These are phyloP conservation scores for Lepus timidus DNA, from an alignment of 2,113 vertebrate species.

Conservation along the genomic window DNA sequence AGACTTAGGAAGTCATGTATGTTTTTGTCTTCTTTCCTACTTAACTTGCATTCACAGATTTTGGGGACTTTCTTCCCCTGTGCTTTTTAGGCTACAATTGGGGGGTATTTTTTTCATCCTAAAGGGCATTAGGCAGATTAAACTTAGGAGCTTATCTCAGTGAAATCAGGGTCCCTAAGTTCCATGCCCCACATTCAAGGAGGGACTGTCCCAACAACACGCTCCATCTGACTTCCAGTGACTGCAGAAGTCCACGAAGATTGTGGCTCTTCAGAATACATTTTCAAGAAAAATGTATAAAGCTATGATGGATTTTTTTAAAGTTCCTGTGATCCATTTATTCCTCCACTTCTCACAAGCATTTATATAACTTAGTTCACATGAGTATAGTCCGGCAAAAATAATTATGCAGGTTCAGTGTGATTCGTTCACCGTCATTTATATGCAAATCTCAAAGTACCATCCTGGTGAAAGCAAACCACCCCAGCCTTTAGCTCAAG, in stretches of 20 bases:
- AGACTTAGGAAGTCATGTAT: not conserved
- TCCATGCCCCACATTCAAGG: not conserved
- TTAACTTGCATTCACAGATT: not conserved
- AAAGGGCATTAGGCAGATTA: constrained; percentile 18
- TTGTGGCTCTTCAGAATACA: not conserved
- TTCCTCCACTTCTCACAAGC: not conserved
- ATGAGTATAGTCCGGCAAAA: not conserved
- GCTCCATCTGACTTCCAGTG: not conserved
- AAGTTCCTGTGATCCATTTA: not conserved
- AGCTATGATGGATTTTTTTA: not conserved
- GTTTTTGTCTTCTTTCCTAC: not conserved
- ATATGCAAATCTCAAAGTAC: accelerated
- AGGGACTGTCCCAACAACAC: not conserved
- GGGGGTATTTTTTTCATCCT: not conserved
- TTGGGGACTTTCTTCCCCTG: constrained; percentile 9
- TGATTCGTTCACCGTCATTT: not conserved
- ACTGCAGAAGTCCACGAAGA: not conserved
- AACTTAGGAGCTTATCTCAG: not conserved
- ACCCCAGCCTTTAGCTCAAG: not conserved
- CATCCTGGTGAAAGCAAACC: not conserved
- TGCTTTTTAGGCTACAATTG: not conserved
- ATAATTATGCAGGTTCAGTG: not conserved
- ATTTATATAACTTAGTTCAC: not conserved
- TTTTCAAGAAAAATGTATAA: not conserved
- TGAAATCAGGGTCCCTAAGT: not conserved